Conservation (phyloP, 2,888 invertebrate species). For the Drosophila macrospina region DNA sequence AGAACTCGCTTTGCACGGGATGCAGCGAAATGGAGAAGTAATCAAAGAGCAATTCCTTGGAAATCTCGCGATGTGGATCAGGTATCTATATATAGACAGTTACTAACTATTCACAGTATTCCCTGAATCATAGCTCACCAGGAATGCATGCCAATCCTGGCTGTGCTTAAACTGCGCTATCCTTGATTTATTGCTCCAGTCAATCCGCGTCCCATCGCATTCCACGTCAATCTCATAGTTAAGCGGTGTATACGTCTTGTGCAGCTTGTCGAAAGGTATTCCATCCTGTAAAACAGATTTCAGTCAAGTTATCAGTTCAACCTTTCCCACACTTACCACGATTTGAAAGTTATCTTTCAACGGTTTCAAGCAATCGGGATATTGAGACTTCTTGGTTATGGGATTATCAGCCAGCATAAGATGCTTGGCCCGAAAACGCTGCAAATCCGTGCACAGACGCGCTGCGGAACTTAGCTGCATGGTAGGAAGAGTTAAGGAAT, state of each 20-base stretch:
- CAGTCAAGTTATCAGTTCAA: not conserved
- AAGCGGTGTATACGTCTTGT: slow-evolving; percentile 72
- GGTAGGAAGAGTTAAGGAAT: not conserved
- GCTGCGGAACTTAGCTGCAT: slow-evolving; percentile 62
- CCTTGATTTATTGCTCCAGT: slow-evolving; percentile 61
- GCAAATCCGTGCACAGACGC: slow-evolving; percentile 75
- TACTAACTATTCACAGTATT: too few species aligned
- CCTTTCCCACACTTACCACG: slow-evolving; percentile 54
- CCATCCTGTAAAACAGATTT: slow-evolving; percentile 67
- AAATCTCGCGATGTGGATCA: slow-evolving; percentile 60
- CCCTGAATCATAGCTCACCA: slow-evolving; percentile 51
- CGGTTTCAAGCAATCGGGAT: slow-evolving; percentile 76
- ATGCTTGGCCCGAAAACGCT: slow-evolving; percentile 71
- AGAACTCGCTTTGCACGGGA: slow-evolving; percentile 70
- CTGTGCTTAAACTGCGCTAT: slow-evolving; percentile 72
- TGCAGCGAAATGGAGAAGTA: slow-evolving; percentile 75
- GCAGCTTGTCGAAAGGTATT: slow-evolving; percentile 75
- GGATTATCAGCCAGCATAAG: slow-evolving; percentile 78
- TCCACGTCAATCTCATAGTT: slow-evolving; percentile 70
- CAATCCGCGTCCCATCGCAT: slow-evolving; percentile 65
- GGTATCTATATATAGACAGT: slow-evolving; percentile 66
- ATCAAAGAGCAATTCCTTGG: slow-evolving; percentile 75
- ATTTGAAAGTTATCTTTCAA: slow-evolving; percentile 75
- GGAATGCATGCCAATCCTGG: slow-evolving; percentile 81
- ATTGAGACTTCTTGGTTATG: slow-evolving; percentile 66